Evolutionary conservation across 2,113 vertebrate species (phyloP).

Genomic region (Alectura lathami): DNA sequence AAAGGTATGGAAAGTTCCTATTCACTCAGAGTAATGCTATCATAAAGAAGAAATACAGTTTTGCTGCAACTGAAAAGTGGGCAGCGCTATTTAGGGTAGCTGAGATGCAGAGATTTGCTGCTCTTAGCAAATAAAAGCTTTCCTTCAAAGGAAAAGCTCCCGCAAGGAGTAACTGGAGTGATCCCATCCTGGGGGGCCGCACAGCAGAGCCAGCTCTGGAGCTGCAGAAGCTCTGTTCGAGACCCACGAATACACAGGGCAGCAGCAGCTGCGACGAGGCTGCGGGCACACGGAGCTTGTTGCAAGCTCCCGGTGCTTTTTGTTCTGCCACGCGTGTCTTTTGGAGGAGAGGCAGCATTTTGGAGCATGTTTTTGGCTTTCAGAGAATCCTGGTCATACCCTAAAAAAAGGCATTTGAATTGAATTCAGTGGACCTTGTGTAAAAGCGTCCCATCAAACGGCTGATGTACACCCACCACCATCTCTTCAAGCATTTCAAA

Average conservation of each 20-base stretch:
- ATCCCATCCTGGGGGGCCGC: not conserved
- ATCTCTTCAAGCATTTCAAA: not conserved
- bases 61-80: not conserved
- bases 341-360: not conserved
- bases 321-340: not conserved
- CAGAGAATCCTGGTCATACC: not conserved
- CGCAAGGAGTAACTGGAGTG: not conserved
- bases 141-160: not conserved
- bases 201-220: not conserved
- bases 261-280: not conserved
- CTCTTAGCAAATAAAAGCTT: not conserved
- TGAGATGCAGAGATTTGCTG: not conserved
- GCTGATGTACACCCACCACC: not conserved
- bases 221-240: not conserved
- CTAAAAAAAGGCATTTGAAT: constrained; percentile 10
- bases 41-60: not conserved
- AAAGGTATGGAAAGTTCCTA: not conserved
- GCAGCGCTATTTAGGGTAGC: not conserved
- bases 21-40: not conserved
- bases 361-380: not conserved
- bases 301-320: not conserved
- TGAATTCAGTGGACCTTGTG: not conserved
- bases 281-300: not conserved
- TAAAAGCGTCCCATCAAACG: not conserved
- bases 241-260: not conserved